Evolutionary conservation across 2,113 vertebrate species (phyloP).

Genomic region (Gopherus evgoodei): DNA sequence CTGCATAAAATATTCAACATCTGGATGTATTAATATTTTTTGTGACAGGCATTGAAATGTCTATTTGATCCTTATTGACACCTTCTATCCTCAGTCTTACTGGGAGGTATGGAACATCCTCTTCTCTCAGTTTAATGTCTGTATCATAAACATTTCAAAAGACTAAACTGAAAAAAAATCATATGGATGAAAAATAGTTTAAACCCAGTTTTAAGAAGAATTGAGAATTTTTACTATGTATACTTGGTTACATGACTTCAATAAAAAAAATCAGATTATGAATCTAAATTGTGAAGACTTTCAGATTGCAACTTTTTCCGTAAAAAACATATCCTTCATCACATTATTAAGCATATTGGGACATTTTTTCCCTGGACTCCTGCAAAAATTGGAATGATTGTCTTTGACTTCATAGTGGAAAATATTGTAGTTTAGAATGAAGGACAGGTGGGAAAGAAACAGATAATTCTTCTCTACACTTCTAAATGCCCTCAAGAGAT

Average conservation of each 20-base stretch:
- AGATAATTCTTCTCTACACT: neutral
- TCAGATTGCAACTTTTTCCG: neutral
- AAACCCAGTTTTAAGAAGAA: neutral
- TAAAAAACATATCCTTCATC: neutral
- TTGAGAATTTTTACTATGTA: neutral
- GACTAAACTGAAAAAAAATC: slow-evolving; percentile 33
- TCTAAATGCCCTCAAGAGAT: neutral
- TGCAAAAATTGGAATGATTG: neutral
- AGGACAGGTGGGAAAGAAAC: neutral
- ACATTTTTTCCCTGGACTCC: neutral
- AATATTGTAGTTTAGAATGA: neutral
- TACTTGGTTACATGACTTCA: neutral
- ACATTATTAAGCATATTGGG: neutral
- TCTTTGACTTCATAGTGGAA: neutral
- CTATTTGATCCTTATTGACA: neutral
- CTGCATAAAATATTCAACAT: slow-evolving; percentile 3
- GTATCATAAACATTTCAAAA: slow-evolving; percentile 1
- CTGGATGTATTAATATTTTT: neutral
- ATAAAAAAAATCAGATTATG: neutral
- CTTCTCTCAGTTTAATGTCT: neutral
- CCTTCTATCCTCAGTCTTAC: neutral
- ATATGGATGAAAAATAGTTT: neutral
- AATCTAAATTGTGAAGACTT: neutral
- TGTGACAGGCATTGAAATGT: slow-evolving; percentile 5
- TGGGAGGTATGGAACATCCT: neutral